Base-by-base conservation (phyloP, 2,888 invertebrate species). In the Volucella inflata region DNA sequence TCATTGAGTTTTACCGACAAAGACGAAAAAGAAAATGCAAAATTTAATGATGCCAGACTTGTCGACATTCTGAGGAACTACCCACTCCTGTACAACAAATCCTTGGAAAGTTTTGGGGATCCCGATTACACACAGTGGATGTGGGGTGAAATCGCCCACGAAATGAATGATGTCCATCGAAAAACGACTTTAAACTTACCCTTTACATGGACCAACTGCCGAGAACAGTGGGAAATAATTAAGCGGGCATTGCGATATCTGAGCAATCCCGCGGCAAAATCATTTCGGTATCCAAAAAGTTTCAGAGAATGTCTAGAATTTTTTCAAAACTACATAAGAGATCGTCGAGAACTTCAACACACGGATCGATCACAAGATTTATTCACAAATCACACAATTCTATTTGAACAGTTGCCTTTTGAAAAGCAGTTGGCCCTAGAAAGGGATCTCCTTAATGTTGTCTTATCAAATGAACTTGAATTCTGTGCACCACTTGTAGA, bases 91-190 rank as follows among this genome's bases (percentile, higher is more conserved):
- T 84, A 84, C 55, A 84, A 84, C 60, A 84, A 84, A 71, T 79
- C 80, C 0, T 16, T 84, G 50, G 84, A 80, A 46, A 84, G 71
- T n/a, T 84, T 76, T 48, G 84, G 84, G 0, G 84, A 84, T 42
- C 84, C 79, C 0, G 84, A 84, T 17, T 84, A 84, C 8, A 76
- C 75, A 0, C 75, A 84, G 55, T 84, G 84, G 84, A 84, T 84
- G 84, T 84, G 84, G 84, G 84, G 84, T 1, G 84, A 84, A 36
- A 71, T 84, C 17, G 84, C 84, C 0, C 79, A 59, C 11, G 84
- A 84, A 67, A 84, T 84, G 84, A 84, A 84, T 16, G 84, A 84
- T 8, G 65, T 65, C 0, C 84, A 84, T 36, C 75, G 84, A 0
- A 84, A 84, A 21, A 84, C 84, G 0, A 65, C 80, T 12, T 44